Percentiles rank a stretch among this genome's conserved stretches.
Evolutionary conservation across 2,888 invertebrate genomes (phyloP).

Genomic region (Elysia crispata): DNA sequence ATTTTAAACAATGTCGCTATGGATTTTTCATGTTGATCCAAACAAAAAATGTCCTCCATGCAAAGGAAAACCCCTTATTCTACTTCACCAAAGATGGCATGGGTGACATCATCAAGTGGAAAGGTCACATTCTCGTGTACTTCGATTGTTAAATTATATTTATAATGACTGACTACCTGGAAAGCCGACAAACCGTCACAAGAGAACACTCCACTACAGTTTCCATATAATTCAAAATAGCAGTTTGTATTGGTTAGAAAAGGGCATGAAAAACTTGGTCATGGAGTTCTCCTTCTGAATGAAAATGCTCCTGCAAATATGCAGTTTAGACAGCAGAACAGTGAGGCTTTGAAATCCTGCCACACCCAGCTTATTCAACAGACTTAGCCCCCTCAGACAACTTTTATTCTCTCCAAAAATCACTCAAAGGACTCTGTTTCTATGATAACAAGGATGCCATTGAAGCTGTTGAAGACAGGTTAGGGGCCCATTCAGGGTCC

Average conservation of each 20-base stretch:
- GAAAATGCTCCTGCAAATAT: neutral
- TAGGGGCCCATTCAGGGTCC: too few relatives aligned
- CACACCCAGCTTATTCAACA: too few relatives aligned
- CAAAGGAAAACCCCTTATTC: neutral
- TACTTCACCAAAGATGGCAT: neutral
- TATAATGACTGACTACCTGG: neutral
- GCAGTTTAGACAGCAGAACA: too few relatives aligned
- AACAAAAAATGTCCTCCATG: neutral
- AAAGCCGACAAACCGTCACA: neutral
- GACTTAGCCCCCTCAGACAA: too few relatives aligned
- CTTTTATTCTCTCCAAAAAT: too few relatives aligned
- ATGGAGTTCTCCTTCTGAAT: neutral
- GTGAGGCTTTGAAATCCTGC: too few relatives aligned
- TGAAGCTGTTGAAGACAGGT: too few relatives aligned
- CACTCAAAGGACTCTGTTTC: too few relatives aligned
- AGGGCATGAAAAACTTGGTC: too few relatives aligned
- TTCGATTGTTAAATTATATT: neutral
- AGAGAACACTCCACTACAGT: neutral
- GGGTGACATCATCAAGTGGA: neutral
- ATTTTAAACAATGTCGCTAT: neutral
- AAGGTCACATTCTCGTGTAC: neutral
- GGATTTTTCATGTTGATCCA: constrained; percentile 1
- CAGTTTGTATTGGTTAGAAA: neutral
- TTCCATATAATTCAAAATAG: neutral
- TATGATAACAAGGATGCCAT: too few relatives aligned